Percentiles rank a stretch among this genome's conserved stretches.
phyloP scores from a whole-genome alignment of 1,140 invertebrate genomes.

The Coptotermes formosanus region DNA sequence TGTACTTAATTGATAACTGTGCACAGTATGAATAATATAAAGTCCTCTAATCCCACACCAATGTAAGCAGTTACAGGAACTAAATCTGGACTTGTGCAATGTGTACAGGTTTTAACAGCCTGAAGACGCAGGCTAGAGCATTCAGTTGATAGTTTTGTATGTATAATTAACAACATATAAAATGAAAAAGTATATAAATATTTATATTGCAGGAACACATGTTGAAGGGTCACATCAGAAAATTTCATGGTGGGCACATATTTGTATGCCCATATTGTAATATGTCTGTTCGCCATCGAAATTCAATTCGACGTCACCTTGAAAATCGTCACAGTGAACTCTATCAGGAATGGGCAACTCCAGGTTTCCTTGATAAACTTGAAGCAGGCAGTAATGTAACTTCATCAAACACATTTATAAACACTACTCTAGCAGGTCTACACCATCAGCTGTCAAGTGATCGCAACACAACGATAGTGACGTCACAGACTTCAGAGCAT shows the following conservation, averaged over 20 bases:
- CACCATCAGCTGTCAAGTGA: no score
- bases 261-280: conserved; percentile 26
- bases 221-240: conserved; percentile 24
- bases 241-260: conserved; percentile 10
- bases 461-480: background rate
- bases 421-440: background rate
- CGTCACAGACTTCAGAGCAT: background rate
- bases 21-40: no score
- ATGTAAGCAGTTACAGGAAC: no score
- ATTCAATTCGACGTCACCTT: conserved; percentile 23
- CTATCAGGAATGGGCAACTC: background rate
- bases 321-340: conserved; percentile 11
- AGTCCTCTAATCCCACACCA: no score
- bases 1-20: no score
- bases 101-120: no score
- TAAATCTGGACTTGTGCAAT: no score
- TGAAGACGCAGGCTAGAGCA: no score
- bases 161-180: no score
- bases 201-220: conserved; percentile 4
- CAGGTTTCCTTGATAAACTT: background rate
- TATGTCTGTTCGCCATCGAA: conserved; percentile 5
- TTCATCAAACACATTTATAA: background rate
- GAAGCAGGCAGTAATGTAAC: background rate
- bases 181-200: no score
- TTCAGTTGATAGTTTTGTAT: no score